Evolutionary conservation across 2,797 vertebrate species (phyloP).

Genomic region (Carapus acus): DNA sequence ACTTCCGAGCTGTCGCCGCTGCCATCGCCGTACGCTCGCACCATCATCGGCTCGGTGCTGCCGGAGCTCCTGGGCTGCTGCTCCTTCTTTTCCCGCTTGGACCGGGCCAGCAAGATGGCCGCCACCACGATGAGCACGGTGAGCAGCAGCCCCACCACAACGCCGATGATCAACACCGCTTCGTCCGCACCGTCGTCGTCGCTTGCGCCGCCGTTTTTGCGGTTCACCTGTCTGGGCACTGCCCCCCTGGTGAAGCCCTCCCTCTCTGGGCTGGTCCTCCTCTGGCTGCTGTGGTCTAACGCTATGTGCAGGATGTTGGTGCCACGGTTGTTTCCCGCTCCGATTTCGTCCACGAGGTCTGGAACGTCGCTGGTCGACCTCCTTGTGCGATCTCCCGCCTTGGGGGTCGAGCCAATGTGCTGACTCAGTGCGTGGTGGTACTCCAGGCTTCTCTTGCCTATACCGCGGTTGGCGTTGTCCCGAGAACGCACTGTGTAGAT

Average conservation of each 20-base stretch:
- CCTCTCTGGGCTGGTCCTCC: slow-evolving; percentile 45
- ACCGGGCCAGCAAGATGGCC: slow-evolving; percentile 63
- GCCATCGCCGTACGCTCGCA: slow-evolving; percentile 42
- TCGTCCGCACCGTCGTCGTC: too few species aligned
- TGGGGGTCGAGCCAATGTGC: slow-evolving; percentile 19
- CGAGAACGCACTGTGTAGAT: slow-evolving; percentile 73
- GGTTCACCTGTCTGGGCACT: slow-evolving; percentile 70
- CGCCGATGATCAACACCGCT: slow-evolving; percentile 69
- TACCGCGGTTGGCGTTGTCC: slow-evolving; percentile 70
- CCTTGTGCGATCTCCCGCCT: slow-evolving; percentile 31
- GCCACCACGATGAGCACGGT: slow-evolving; percentile 67
- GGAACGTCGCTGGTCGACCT: slow-evolving; percentile 36
- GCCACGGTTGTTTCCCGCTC: slow-evolving; percentile 69
- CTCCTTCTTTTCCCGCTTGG: slow-evolving; percentile 67
- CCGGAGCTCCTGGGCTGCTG: slow-evolving; percentile 57
- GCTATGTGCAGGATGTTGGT: slow-evolving; percentile 75
- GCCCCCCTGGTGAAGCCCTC: slow-evolving; percentile 61
- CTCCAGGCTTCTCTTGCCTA: slow-evolving; percentile 76
- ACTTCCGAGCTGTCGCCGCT: slow-evolving; percentile 87
- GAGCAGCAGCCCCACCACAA: slow-evolving; percentile 73
- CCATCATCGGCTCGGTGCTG: slow-evolving; percentile 80
- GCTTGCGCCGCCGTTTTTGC: slow-evolving; percentile 40
- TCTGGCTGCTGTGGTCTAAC: slow-evolving; percentile 62
- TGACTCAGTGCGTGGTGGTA: slow-evolving; percentile 60
- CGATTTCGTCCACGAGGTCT: slow-evolving; percentile 58